Percentiles rank a stretch among this genome's conserved stretches.
Conservation (phyloP, 1,140 invertebrate species). For the Belonocnema kinseyi region DNA sequence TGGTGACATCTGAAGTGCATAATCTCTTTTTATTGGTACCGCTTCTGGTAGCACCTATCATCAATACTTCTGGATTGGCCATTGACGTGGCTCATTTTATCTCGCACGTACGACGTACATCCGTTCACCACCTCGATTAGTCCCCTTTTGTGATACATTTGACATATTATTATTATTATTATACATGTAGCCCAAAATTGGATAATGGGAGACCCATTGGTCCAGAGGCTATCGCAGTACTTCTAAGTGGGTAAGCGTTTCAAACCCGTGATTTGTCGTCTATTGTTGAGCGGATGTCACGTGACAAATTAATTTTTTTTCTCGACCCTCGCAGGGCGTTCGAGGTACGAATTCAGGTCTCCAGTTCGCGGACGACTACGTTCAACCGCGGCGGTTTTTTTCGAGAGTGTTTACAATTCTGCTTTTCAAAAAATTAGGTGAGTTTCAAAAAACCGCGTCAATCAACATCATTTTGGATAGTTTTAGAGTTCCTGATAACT, state of each 20-base stretch:
- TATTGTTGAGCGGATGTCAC: constrained; percentile 35
- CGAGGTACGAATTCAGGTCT: constrained; percentile 10
- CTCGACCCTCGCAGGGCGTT: background rate
- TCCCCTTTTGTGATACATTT: constrained; percentile 42
- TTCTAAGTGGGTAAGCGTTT: constrained; percentile 59
- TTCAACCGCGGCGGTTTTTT: constrained; percentile 40
- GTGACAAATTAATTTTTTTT: constrained; percentile 36
- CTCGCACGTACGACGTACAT: constrained; percentile 45
- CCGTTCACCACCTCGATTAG: constrained; percentile 50
- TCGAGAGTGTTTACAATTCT: constrained; percentile 1
- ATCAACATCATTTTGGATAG: background rate
- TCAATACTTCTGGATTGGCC: constrained; percentile 56
- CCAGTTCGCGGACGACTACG: constrained; percentile 49
- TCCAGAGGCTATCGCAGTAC: constrained; percentile 37
- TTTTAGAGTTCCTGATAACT: no score
- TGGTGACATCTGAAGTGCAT: background rate
- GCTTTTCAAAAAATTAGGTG: constrained; percentile 3
- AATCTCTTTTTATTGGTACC: background rate
- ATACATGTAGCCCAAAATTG: constrained; percentile 55
- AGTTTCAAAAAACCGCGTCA: background rate
- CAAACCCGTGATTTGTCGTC: constrained; percentile 49
- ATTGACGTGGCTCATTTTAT: constrained; percentile 50
- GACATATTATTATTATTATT: background rate
- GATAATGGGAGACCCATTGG: constrained; percentile 57
- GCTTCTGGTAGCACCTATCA: constrained; percentile 40